A percentile compares a stretch with the other conserved stretches of the same genome.
Conservation (phyloP, 2,888 invertebrate species). For the Andrena fulva region DNA sequence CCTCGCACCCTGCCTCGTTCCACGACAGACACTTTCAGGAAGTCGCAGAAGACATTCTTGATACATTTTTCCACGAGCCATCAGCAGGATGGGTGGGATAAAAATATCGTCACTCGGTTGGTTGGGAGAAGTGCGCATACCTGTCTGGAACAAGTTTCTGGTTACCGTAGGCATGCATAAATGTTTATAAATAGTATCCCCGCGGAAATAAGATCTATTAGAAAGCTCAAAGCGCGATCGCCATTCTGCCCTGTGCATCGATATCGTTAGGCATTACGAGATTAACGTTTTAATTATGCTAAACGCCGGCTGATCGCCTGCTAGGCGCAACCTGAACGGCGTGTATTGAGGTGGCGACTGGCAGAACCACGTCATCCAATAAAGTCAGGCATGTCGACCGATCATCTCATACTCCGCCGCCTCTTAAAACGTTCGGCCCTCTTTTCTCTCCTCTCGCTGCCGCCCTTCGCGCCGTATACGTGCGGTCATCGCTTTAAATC, state of each 20-base stretch:
- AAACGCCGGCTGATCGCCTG: constrained; percentile 41
- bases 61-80: neutral
- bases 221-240: constrained; percentile 15
- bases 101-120: constrained; percentile 16
- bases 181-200: constrained; percentile 9
- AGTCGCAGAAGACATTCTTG: neutral
- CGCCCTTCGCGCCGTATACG: neutral
- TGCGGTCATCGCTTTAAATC: neutral
- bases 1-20: no score
- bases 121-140: neutral
- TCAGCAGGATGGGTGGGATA: neutral
- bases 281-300: constrained; percentile 64
- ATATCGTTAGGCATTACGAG: constrained; percentile 42
- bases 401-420: constrained; percentile 35
- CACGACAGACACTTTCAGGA: neutral
- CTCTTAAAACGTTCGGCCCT: constrained; percentile 28
- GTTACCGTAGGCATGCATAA: neutral
- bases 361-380: constrained; percentile 48
- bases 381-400: constrained; percentile 57
- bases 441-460: neutral
- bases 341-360: constrained; percentile 38
- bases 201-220: constrained; percentile 5
- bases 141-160: neutral
- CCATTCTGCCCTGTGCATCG: neutral
- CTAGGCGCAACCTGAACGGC: constrained; percentile 34